Evolutionary conservation across 2,797 vertebrate genomes (phyloP).

Genomic region (Enteromius paludinosus): DNA sequence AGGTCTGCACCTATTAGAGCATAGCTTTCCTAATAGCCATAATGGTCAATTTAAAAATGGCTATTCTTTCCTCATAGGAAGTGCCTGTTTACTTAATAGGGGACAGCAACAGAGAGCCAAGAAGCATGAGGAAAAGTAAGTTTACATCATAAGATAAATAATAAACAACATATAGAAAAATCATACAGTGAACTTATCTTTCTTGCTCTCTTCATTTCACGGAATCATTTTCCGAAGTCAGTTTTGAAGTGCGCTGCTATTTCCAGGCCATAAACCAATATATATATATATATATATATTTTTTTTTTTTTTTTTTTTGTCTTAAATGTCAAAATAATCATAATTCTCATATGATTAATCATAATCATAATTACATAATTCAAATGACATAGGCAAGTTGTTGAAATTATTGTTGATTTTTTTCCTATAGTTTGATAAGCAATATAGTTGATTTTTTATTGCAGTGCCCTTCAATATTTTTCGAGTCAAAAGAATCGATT

Average conservation of each 20-base stretch:
- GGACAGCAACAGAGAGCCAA: conserved; percentile 74
- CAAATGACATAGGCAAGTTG: not conserved
- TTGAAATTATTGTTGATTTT: not conserved
- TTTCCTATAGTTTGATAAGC: not conserved
- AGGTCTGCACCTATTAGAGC: conserved; percentile 70
- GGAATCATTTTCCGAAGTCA: not conserved
- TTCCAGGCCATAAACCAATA: not conserved
- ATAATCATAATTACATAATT: not conserved
- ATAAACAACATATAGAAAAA: not conserved
- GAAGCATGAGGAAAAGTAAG: conserved; percentile 79
- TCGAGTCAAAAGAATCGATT: not conserved
- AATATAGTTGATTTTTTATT: too few species aligned
- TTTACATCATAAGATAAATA: not conserved
- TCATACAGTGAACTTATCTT: not conserved
- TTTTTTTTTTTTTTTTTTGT: too few species aligned
- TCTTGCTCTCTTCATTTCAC: not conserved
- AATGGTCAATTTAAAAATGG: conserved; percentile 23
- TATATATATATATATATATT: too few species aligned
- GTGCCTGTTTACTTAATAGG: conserved; percentile 78
- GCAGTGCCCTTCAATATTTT: not conserved
- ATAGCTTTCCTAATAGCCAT: not conserved
- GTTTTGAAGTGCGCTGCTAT: not conserved
- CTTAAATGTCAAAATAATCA: too few species aligned
- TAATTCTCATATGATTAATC: too few species aligned
- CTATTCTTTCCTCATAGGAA: conserved; percentile 68